These are phyloP conservation scores for Brachionus asplanchnoidis DNA, from an alignment of 1,140 invertebrate genomes.

Conservation along the genomic window DNA sequence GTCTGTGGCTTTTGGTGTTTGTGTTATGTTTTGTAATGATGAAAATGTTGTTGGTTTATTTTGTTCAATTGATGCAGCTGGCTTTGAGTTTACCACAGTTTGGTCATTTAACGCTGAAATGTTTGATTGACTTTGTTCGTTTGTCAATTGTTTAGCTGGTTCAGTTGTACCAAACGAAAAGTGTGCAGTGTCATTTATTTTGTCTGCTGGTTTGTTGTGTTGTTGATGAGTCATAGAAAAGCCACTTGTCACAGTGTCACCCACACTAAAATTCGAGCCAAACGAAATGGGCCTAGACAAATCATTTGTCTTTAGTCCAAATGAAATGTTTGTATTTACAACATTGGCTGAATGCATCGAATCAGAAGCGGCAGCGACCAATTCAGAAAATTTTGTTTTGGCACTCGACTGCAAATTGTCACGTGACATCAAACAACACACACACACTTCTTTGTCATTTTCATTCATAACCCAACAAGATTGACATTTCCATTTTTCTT, in stretches of 20 bases:
- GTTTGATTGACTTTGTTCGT: no score
- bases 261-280: not conserved
- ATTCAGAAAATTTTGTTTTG: slow-evolving; percentile 26
- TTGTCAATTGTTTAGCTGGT: not conserved
- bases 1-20: not conserved
- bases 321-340: not conserved
- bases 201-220: not conserved
- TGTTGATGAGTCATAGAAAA: not conserved
- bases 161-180: not conserved
- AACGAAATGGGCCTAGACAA: not conserved
- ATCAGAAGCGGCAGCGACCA: not conserved
- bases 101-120: no score
- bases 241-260: not conserved
- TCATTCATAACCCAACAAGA: not conserved
- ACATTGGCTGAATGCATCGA: not conserved
- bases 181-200: not conserved
- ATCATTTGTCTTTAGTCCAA: not conserved
- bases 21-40: not conserved
- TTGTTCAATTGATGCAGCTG: not conserved
- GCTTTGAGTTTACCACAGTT: no score
- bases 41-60: not conserved
- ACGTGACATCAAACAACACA: not conserved
- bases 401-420: not conserved
- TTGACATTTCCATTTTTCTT: slow-evolving; percentile 19
- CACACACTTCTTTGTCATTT: not conserved